Conservation (phyloP, 2,888 invertebrate genomes). For the Zelleria hepariella region DNA sequence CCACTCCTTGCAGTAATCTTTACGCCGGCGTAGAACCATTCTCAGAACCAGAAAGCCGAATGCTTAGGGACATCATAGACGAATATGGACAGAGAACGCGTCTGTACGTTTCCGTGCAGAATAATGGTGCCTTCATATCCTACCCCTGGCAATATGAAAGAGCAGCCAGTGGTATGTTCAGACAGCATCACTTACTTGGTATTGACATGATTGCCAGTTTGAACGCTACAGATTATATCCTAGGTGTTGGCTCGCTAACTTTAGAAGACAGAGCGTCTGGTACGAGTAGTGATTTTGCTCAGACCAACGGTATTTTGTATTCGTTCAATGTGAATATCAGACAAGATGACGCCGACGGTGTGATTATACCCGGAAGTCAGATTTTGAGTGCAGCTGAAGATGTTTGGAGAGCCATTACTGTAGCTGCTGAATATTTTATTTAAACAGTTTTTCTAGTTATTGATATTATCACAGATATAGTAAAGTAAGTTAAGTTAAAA, state of each 20-base stretch:
- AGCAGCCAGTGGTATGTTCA: slow-evolving; percentile 49
- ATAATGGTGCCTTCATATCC: slow-evolving; percentile 77
- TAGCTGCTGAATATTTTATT: slow-evolving; percentile 26
- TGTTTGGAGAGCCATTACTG: slow-evolving; percentile 43
- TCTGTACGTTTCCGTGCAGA: slow-evolving; percentile 81
- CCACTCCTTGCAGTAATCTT: slow-evolving; percentile 73
- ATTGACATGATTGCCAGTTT: slow-evolving; percentile 36
- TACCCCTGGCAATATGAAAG: slow-evolving; percentile 79
- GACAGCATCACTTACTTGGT: slow-evolving; percentile 38
- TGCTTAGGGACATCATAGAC: slow-evolving; percentile 70
- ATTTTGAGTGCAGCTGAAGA: slow-evolving; percentile 34
- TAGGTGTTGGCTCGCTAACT: slow-evolving; percentile 37
- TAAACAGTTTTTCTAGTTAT: slow-evolving; percentile 10
- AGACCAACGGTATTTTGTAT: slow-evolving; percentile 30
- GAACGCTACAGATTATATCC: slow-evolving; percentile 24
- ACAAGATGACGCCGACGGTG: slow-evolving; percentile 29
- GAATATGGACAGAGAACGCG: slow-evolving; percentile 55
- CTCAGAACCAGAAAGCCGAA: slow-evolving; percentile 76
- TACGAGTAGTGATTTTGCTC: slow-evolving; percentile 45
- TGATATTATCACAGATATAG: background rate
- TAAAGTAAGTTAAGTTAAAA: background rate
- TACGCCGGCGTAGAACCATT: slow-evolving; percentile 74
- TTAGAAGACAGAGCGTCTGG: slow-evolving; percentile 47
- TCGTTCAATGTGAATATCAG: slow-evolving; percentile 43
- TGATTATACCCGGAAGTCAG: slow-evolving; percentile 37